phyloP scores from a whole-genome alignment of 2,113 vertebrate species.

The Trematocara stigmaticum region DNA sequence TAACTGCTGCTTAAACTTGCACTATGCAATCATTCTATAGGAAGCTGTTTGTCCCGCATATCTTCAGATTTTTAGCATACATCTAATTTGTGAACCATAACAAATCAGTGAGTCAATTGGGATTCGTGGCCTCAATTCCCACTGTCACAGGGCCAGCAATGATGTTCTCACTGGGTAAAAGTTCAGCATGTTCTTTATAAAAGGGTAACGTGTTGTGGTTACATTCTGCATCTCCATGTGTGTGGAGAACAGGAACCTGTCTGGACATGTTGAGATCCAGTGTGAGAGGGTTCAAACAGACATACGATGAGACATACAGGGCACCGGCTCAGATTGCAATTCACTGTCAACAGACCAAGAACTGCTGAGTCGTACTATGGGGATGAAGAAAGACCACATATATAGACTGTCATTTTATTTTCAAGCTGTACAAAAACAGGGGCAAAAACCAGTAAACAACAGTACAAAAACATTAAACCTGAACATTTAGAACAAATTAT shows the following conservation, averaged over 20 bases:
- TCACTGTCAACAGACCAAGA: constrained; percentile 3
- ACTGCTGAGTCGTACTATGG: not conserved
- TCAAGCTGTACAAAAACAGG: not conserved
- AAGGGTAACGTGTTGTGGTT: not conserved
- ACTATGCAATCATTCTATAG: not conserved
- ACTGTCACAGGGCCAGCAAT: not conserved
- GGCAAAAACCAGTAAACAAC: not conserved
- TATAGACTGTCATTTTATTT: not conserved
- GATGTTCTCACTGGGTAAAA: not conserved
- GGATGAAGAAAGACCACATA: not conserved
- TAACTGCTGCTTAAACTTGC: not conserved
- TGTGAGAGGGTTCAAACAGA: not conserved
- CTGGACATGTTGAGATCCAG: constrained; percentile 27
- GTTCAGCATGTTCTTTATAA: not conserved
- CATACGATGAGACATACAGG: constrained; percentile 9
- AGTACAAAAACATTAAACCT: not conserved
- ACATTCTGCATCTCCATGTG: not conserved
- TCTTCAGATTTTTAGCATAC: not conserved
- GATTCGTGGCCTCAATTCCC: not conserved
- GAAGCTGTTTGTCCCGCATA: not conserved
- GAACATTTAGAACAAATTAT: not conserved
- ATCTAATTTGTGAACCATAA: not conserved
- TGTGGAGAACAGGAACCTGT: constrained; percentile 11
- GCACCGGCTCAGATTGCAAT: not conserved
- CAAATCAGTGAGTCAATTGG: not conserved